Base-by-base conservation (phyloP, 1,140 invertebrate species). In the Druon quercuslanigerum region DNA sequence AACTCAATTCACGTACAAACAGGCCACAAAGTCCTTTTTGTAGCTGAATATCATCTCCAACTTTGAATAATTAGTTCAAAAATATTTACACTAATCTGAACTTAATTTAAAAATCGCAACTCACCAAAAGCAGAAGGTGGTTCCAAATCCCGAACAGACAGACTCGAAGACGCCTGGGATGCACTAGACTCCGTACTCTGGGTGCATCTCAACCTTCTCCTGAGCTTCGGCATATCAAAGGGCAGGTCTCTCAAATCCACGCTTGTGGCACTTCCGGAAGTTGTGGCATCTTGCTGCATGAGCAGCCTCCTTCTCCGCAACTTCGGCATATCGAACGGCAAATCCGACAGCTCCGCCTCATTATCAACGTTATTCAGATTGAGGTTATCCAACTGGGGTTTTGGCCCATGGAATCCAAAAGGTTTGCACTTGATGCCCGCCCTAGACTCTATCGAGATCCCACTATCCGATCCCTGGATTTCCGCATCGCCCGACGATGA, bases 251-350 rank as follows among this genome's bases (percentile, higher is more conserved):
- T 92, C 3, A 97, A 90, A 85, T 97, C 96, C 13, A 96, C 94
- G 8, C 94, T 95, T 3, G 94, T 95, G 20, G 94, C 93, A 82
- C 94, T 95, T 51, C 94, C 93, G 16, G 94, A 95, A 50, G 95
- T 95, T 57, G 93, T 94, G 11, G 93, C 93, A 52, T 93, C 92
- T 80, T 94, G 90, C 60, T 91, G 88, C 85, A 90, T 86, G 17
- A 91, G 84, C 19, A 91, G 88, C 78, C 95, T 93, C 87, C 95
- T 93, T 66, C 96, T 92, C 57, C 96, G 91, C 72, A 97, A 88
- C 87, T 97, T 97, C n/a, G 96, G 96, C 96, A 97, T 97, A 81
- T 97, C 96, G 83, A 97, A 97, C 0, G 96, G 96, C 75, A 97
- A 92, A 90, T 96, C 95, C 19, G 93, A 93, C 46, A 96, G 91